Percentiles rank a stretch among this genome's conserved stretches.
Evolutionary conservation across 2,797 vertebrate genomes (phyloP).

Genomic region (Betta splendens): DNA sequence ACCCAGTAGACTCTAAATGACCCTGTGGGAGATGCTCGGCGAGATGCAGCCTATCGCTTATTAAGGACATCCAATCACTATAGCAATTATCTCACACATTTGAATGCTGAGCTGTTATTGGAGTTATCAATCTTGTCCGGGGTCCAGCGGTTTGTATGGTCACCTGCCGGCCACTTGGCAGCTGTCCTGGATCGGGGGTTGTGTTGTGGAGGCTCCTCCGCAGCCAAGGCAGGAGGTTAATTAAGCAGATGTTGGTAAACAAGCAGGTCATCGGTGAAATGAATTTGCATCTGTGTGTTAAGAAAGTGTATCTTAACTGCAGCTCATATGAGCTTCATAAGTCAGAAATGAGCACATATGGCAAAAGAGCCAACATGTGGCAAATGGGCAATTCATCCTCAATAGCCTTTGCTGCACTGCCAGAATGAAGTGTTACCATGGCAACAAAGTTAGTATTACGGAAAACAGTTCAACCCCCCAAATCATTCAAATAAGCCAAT

Average conservation of each 20-base stretch:
- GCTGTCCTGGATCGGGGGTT: slow-evolving; percentile 46
- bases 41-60: slow-evolving; percentile 69
- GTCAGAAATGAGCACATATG: slow-evolving; percentile 67
- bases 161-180: slow-evolving; percentile 76
- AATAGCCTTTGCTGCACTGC: slow-evolving; percentile 51
- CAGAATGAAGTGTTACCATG: slow-evolving; percentile 55
- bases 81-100: slow-evolving; percentile 63
- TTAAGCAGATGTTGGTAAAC: slow-evolving; percentile 80
- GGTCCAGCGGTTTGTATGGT: slow-evolving; percentile 66
- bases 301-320: slow-evolving; percentile 39
- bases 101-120: slow-evolving; percentile 68
- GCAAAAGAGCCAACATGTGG: slow-evolving; percentile 77
- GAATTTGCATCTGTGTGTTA: slow-evolving; percentile 35
- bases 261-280: slow-evolving; percentile 67
- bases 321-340: slow-evolving; percentile 42
- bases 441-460: slow-evolving; percentile 54
- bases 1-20: slow-evolving; percentile 61
- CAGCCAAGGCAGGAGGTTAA: slow-evolving; percentile 73
- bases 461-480: slow-evolving; percentile 39
- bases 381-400: slow-evolving; percentile 74
- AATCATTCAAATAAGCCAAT: slow-evolving; percentile 48
- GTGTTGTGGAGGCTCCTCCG: slow-evolving; percentile 53
- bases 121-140: slow-evolving; percentile 71
- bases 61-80: slow-evolving; percentile 65
- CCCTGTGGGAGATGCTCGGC: slow-evolving; percentile 57